Evolutionary conservation across 2,113 vertebrate species (phyloP), one percentile per base, ranked within the genome.

Genomic region (Nanorana parkeri): DNA sequence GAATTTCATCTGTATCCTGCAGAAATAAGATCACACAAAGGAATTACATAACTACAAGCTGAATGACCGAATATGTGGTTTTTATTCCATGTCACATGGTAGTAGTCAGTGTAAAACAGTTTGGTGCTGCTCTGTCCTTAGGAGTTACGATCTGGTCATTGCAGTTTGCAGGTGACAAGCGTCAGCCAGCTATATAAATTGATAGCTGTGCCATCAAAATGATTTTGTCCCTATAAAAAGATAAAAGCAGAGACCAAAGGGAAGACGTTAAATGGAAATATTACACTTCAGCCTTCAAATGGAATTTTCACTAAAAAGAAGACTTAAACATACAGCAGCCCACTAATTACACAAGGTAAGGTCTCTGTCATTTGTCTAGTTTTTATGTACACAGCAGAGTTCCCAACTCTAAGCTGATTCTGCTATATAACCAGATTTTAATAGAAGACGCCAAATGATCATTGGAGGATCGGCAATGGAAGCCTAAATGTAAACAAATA

Each of bases 1-100:
- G 95, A 86, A 99, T 94, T 68, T 98, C 96, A 63, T 99, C 97
- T 2, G 94, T 90, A 83, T 99, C 97, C 97, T 99, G 69, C 15
- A 91, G 87, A 24, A 56, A 75, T 17, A 61, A 17, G 16, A 60
- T 3, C 5, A 32, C 11, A 17, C 2, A 8, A 10, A 32, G 4
- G 21, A 17, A 20, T 17, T 17, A 21, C 51, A 29, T 10, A 4
- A 32, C 17, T 26, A 17, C 4, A n/a, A 21, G 21, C 36, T 69
- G 47, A 52, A 69, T 69, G 13, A 51, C 17, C 54, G 47, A 24
- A 24, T 26, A 2, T 71, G n/a, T 1, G 3, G 2, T 16, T 36
- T 55, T 16, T 56, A 29, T 13, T 47, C 52, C 17, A 69, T 55
- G 51, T 28, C 51, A 54, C 41, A 47, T 47, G 2, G 8, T 47